A percentile compares a stretch with the other conserved stretches of the same genome.
phyloP scores from a whole-genome alignment of 2,113 vertebrate genomes.

The Pseudorectes ferrugineus region DNA sequence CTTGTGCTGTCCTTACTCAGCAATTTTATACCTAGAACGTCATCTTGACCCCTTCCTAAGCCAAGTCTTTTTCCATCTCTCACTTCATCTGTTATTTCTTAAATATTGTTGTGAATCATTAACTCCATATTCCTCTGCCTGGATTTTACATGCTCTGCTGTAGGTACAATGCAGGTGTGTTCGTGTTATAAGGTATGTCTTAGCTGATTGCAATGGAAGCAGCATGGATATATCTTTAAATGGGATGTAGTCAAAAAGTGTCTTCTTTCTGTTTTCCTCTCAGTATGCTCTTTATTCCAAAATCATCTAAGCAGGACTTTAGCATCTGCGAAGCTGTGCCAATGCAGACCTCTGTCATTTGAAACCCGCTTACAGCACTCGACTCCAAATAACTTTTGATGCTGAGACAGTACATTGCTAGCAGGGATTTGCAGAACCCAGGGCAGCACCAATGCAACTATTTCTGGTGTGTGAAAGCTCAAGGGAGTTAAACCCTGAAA shows the following conservation, averaged over 20 bases:
- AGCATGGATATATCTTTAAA: not conserved
- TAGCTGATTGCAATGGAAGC: not conserved
- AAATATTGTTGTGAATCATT: not conserved
- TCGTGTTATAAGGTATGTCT: not conserved
- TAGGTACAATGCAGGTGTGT: not conserved
- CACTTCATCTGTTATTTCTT: not conserved
- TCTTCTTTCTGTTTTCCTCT: not conserved
- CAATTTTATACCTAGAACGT: not conserved
- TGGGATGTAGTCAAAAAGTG: not conserved
- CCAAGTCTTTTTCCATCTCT: not conserved
- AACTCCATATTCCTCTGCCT: not conserved
- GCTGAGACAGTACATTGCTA: not conserved
- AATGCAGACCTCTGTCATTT: not conserved
- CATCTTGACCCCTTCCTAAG: not conserved
- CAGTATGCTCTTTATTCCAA: not conserved
- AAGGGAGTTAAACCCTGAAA: not conserved
- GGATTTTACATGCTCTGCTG: not conserved
- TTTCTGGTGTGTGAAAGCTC: not conserved
- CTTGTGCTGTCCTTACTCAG: not conserved
- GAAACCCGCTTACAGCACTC: not conserved
- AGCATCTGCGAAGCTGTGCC: not conserved
- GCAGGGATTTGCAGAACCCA: conserved; percentile 6
- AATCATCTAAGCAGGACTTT: not conserved
- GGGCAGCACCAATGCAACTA: conserved; percentile 4
- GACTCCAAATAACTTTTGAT: not conserved